These are phyloP conservation scores for Philonicus albiceps DNA, from an alignment of 2,888 invertebrate species.

Conservation along the genomic window DNA sequence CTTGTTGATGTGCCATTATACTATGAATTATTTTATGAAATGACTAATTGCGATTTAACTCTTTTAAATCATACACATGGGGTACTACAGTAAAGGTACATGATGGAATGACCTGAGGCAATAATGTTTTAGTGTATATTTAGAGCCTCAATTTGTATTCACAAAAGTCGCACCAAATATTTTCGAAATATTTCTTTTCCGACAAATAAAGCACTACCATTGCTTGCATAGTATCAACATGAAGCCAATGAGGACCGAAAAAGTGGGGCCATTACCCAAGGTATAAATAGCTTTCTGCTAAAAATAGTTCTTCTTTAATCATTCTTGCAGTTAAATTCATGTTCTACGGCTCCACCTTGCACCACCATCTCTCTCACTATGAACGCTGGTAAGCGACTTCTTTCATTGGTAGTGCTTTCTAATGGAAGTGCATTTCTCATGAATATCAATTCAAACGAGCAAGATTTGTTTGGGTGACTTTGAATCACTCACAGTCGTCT, in stretches of 20 bases:
- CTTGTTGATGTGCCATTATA: no score
- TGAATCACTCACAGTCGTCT: constrained; percentile 11
- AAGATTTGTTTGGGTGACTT: constrained; percentile 29
- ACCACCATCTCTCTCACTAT: background rate
- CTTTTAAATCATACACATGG: background rate
- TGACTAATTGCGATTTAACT: background rate
- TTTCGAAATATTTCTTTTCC: background rate
- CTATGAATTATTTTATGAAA: no score
- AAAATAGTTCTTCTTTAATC: constrained; percentile 5
- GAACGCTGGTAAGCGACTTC: background rate
- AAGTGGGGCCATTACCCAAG: constrained; percentile 25
- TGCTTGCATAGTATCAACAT: background rate
- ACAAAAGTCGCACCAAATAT: background rate
- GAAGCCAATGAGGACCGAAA: constrained; percentile 7
- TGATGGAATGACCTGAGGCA: background rate
- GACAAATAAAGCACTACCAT: background rate
- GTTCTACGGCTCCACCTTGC: background rate
- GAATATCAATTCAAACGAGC: constrained; percentile 35
- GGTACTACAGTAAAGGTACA: background rate
- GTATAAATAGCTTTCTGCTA: constrained; percentile 26
- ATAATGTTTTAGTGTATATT: background rate
- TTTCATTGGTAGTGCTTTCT: background rate
- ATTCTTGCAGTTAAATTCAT: background rate
- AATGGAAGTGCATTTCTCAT: constrained; percentile 34
- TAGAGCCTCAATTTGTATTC: background rate